Evolutionary conservation across 2,888 invertebrate species (phyloP).

Genomic region (Panopea generosa): DNA sequence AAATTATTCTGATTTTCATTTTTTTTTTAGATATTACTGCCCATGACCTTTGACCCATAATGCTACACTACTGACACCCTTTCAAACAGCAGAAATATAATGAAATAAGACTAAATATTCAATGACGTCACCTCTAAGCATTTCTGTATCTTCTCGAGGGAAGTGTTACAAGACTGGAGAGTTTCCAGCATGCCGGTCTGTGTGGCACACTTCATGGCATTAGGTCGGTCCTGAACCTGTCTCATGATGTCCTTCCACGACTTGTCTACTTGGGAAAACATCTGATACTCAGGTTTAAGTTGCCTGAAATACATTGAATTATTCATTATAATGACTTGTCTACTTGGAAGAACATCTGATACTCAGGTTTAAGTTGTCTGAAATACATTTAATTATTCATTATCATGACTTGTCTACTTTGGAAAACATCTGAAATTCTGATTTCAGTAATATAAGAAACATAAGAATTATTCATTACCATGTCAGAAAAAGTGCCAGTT

Average conservation of each 20-base stretch:
- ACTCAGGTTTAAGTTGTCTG: constrained; percentile 84
- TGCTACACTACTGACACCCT: too few species aligned
- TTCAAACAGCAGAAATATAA: too few species aligned
- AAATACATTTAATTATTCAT: constrained; percentile 10
- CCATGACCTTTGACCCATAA: too few species aligned
- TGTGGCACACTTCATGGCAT: constrained; percentile 84
- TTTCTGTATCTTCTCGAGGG: constrained; percentile 85
- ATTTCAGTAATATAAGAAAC: constrained; percentile 81
- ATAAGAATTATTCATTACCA: constrained; percentile 39
- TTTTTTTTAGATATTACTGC: too few species aligned
- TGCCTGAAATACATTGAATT: constrained; percentile 73
- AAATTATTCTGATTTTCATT: too few species aligned
- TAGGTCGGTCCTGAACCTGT: constrained; percentile 83
- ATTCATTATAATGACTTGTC: constrained; percentile 77
- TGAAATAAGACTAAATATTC: too few species aligned
- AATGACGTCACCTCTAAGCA: constrained; percentile 85
- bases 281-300: constrained; percentile 82
- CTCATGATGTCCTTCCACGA: constrained; percentile 85
- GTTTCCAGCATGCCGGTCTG: constrained; percentile 84
- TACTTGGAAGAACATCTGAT: constrained; percentile 82
- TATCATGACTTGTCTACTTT: constrained; percentile 82
- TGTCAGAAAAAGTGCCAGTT: constrained; percentile 34
- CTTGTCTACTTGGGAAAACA: constrained; percentile 84
- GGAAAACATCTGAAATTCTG: constrained; percentile 83
- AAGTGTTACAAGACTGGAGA: constrained; percentile 81